Evolutionary conservation across 2,888 invertebrate species (phyloP).

Genomic region (Melieria picta): DNA sequence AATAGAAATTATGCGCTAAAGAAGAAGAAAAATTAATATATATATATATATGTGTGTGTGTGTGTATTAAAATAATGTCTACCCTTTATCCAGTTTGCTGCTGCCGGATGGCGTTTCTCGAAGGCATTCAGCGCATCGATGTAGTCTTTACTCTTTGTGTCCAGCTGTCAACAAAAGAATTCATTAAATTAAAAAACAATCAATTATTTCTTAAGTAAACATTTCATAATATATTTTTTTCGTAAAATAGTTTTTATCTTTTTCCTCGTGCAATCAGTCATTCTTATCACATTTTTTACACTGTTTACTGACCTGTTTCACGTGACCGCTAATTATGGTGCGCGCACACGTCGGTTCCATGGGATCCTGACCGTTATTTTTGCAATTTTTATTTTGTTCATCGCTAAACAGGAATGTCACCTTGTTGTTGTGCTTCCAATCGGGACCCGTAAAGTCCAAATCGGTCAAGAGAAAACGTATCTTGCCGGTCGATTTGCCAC

Average conservation of each 20-base stretch:
- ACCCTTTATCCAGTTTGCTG: constrained; percentile 57
- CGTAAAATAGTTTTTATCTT: not conserved
- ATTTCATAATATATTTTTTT: not conserved
- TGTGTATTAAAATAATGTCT: not conserved
- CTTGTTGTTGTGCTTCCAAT: constrained; percentile 59
- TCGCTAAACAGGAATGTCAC: constrained; percentile 60
- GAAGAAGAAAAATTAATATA: constrained; percentile 42
- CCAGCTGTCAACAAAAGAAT: constrained; percentile 46
- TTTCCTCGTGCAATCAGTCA: too few relatives aligned
- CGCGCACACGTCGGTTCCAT: constrained; percentile 66
- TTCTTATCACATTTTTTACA: not conserved
- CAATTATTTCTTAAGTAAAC: too few relatives aligned
- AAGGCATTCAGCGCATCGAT: constrained; percentile 51
- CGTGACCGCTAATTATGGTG: constrained; percentile 59
- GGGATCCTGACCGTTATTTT: constrained; percentile 54
- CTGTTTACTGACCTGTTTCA: constrained; percentile 49
- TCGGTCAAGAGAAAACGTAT: constrained; percentile 63
- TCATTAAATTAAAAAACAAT: too few relatives aligned
- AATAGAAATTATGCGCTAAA: constrained; percentile 82
- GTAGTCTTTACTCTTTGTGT: constrained; percentile 48
- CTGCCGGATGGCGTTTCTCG: constrained; percentile 61
- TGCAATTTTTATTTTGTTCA: constrained; percentile 61
- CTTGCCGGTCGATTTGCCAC: constrained; percentile 57
- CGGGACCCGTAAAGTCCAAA: constrained; percentile 64
- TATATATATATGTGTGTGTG: not conserved